Conservation (phyloP, 1,140 invertebrate species). For the Battus philenor region DNA sequence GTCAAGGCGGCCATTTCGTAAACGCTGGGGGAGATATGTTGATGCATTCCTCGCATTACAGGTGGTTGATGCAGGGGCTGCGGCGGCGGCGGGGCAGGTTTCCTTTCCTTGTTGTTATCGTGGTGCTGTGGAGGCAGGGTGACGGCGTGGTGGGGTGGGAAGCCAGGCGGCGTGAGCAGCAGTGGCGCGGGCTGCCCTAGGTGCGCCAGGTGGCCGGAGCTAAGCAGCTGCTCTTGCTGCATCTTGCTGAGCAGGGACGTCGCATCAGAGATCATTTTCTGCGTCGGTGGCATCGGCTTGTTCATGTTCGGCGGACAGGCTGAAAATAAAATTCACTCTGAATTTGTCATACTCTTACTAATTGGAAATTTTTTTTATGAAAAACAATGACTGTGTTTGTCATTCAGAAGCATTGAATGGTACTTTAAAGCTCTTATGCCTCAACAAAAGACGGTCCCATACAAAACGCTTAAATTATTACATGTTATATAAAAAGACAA, state of each 20-base stretch:
- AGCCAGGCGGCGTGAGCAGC: constrained; percentile 79
- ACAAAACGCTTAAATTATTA: too few species aligned
- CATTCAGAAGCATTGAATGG: too few species aligned
- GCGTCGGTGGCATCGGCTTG: constrained; percentile 85
- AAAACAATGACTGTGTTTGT: too few species aligned
- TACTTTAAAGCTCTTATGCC: too few species aligned
- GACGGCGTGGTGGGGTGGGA: constrained; percentile 80
- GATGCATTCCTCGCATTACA: constrained; percentile 82
- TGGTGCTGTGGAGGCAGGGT: constrained; percentile 75
- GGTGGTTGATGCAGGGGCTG: constrained; percentile 80
- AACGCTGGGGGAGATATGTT: constrained; percentile 90
- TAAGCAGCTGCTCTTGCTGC: constrained; percentile 81
- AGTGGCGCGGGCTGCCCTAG: constrained; percentile 78
- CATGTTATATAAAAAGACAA: too few species aligned
- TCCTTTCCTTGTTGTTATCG: constrained; percentile 75
- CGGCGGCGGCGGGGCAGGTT: constrained; percentile 77
- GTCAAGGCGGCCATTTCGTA: constrained; percentile 98
- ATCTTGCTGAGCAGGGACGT: constrained; percentile 83
- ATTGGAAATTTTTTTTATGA: too few species aligned
- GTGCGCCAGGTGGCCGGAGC: constrained; percentile 67
- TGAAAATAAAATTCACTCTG: constrained; percentile 70
- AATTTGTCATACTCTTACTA: too few species aligned
- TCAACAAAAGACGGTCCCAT: too few species aligned
- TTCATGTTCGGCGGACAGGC: constrained; percentile 83
- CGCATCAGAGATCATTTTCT: constrained; percentile 83